These are phyloP conservation scores for Falco berigora DNA, from an alignment of 2,797 vertebrate species.

Conservation along the genomic window DNA sequence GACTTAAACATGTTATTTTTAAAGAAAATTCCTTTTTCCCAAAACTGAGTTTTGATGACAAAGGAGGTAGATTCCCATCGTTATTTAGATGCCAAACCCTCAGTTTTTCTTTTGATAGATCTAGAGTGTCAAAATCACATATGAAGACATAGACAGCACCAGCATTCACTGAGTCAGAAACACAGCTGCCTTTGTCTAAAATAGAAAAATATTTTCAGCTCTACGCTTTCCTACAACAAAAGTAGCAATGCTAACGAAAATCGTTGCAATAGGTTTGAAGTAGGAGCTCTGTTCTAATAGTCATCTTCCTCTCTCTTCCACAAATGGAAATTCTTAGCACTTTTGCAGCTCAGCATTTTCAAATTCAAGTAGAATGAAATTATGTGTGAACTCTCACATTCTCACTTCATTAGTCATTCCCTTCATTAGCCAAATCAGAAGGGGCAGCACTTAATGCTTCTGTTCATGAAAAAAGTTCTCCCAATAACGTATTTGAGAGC, in stretches of 20 bases:
- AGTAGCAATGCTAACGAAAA: background rate
- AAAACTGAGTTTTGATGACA: background rate
- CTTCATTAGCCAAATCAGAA: constrained; percentile 4
- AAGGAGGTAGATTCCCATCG: background rate
- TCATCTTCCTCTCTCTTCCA: background rate
- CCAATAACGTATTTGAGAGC: background rate
- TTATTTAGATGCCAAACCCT: background rate
- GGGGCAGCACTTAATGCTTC: background rate
- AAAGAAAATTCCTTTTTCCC: background rate
- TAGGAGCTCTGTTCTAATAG: background rate
- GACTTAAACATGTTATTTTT: background rate
- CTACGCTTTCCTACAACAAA: background rate
- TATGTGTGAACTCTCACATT: background rate
- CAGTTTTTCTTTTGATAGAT: background rate
- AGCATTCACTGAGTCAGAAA: background rate
- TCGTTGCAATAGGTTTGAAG: background rate
- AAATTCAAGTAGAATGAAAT: background rate
- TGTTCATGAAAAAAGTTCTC: background rate
- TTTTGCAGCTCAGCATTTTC: background rate
- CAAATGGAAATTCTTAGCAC: background rate
- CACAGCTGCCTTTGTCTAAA: background rate
- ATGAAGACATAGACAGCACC: background rate
- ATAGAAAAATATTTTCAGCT: background rate
- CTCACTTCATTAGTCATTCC: background rate
- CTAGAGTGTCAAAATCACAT: background rate